A percentile compares a stretch with the other conserved stretches of the same genome.
Conservation (phyloP, 2,113 vertebrate species). For the Drymodes brunneopygia region DNA sequence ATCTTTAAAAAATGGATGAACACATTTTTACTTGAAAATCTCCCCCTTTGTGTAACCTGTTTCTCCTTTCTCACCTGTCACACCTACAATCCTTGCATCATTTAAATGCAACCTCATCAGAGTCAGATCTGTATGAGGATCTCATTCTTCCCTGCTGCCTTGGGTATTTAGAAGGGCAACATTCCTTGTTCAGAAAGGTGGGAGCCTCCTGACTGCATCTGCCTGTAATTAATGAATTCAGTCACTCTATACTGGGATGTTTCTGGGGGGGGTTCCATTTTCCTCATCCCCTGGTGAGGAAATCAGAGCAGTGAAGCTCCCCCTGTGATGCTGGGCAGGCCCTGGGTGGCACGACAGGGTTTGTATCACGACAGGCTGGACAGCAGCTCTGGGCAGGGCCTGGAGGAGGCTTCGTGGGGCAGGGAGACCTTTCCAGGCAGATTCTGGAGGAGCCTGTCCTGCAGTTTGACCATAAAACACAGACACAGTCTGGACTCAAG, state of each 20-base stretch:
- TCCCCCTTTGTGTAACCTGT: not conserved
- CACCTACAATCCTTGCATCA: not conserved
- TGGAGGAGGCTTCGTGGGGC: not conserved
- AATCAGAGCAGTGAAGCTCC: not conserved
- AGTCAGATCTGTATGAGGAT: not conserved
- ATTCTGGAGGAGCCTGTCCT: not conserved
- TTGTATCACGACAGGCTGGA: accelerated
- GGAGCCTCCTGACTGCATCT: not conserved
- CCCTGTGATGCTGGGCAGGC: not conserved
- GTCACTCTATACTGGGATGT: not conserved
- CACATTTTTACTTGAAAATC: not conserved
- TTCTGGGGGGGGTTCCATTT: not conserved
- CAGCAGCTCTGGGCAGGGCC: not conserved
- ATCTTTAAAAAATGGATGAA: not conserved
- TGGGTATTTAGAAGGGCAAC: not conserved
- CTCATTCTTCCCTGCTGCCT: not conserved
- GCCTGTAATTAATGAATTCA: not conserved
- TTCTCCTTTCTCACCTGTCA: not conserved
- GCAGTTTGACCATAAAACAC: not conserved
- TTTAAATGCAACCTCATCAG: not conserved
- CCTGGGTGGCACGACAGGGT: accelerated
- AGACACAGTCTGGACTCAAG: not conserved
- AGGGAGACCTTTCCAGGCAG: not conserved
- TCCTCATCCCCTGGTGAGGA: not conserved
- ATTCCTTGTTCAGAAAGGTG: not conserved